A percentile compares a stretch with the other conserved stretches of the same genome.
Conservation (phyloP, 1,140 invertebrate species). For the Tetramorium alpestre region DNA sequence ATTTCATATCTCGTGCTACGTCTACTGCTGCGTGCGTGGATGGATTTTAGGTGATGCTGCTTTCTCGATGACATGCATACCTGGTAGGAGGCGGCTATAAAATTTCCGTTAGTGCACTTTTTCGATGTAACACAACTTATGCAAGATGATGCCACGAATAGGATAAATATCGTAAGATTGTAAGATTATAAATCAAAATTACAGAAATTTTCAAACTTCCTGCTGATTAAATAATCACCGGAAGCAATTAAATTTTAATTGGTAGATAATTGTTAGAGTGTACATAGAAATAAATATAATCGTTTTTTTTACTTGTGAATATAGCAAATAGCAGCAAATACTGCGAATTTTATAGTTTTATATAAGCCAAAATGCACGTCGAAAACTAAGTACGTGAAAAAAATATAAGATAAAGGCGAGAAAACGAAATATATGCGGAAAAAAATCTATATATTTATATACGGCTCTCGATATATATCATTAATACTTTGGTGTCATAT, state of each 20-base stretch:
- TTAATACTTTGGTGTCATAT: not conserved
- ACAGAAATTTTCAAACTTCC: not conserved
- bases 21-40: not conserved
- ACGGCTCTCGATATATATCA: not conserved
- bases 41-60: conserved; percentile 3
- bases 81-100: conserved; percentile 76
- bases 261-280: not conserved
- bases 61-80: conserved; percentile 58
- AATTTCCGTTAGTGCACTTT: conserved; percentile 77
- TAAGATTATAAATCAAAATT: not conserved
- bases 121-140: not conserved
- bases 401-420: not conserved
- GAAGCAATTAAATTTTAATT: not conserved
- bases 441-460: not conserved
- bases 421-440: not conserved
- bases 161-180: not conserved
- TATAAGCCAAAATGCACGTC: not conserved
- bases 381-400: not conserved
- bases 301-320: not conserved
- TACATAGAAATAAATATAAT: not conserved
- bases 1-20: not conserved
- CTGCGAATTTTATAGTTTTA: not conserved
- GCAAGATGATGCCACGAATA: not conserved
- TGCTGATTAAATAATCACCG: not conserved
- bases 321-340: not conserved